These are phyloP conservation scores for Thaumatotibia leucotreta DNA, from an alignment of 1,140 invertebrate genomes.

Conservation along the genomic window DNA sequence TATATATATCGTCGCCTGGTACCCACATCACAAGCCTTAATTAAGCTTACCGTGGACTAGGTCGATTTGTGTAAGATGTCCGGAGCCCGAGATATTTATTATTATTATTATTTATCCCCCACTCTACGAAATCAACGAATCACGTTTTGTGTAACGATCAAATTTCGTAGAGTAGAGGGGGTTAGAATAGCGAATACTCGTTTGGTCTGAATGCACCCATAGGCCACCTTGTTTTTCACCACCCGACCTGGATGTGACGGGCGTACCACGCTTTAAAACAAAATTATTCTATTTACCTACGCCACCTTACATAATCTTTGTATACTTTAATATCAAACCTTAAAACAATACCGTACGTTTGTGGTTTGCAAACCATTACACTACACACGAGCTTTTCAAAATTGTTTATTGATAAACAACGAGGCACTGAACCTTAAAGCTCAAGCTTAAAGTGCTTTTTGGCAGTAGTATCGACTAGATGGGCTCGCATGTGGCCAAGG, in stretches of 20 bases:
- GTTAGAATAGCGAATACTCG: too few relatives aligned
- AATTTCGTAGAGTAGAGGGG: too few relatives aligned
- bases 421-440: neutral
- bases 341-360: neutral
- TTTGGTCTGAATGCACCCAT: too few relatives aligned
- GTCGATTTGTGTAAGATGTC: too few relatives aligned
- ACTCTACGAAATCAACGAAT: too few relatives aligned
- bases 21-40: too few relatives aligned
- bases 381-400: neutral
- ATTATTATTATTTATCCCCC: too few relatives aligned
- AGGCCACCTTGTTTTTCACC: too few relatives aligned
- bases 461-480: neutral
- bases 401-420: neutral
- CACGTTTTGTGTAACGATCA: too few relatives aligned
- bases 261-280: neutral
- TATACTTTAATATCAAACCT: neutral
- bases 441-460: neutral
- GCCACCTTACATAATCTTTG: neutral
- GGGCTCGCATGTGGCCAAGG: neutral
- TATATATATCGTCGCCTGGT: too few relatives aligned
- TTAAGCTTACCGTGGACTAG: too few relatives aligned
- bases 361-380: neutral
- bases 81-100: too few relatives aligned
- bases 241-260: neutral
- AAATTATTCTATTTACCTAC: neutral